Conservation (phyloP, 2,113 vertebrate species). For the Sphaerodactylus townsendi region DNA sequence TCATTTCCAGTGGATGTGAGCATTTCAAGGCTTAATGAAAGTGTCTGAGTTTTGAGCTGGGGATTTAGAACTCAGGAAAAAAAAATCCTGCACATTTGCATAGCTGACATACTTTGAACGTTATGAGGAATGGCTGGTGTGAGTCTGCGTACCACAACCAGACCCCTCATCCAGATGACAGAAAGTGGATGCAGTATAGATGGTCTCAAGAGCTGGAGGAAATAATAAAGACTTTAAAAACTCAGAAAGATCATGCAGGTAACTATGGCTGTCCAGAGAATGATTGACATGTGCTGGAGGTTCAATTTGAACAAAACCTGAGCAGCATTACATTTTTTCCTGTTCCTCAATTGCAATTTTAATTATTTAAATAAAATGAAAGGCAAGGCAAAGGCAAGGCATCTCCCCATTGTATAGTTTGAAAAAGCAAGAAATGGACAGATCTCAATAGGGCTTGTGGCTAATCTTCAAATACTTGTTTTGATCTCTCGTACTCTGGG, state of each 20-base stretch:
- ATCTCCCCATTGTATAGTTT: background rate
- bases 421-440: background rate
- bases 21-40: background rate
- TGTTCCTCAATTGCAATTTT: background rate
- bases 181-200: background rate
- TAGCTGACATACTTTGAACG: background rate
- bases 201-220: background rate
- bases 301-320: background rate
- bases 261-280: background rate
- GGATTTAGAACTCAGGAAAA: background rate
- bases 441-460: background rate
- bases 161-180: background rate
- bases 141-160: background rate
- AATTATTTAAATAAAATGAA: background rate
- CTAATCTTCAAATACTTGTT: conserved; percentile 21
- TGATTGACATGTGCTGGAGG: background rate
- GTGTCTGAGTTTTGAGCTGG: background rate
- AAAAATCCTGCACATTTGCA: background rate
- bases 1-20: background rate
- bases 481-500: background rate
- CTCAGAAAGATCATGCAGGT: background rate
- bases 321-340: background rate
- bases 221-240: background rate
- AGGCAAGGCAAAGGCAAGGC: too few species aligned
- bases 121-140: background rate